A percentile compares a stretch with the other conserved stretches of the same genome.
Evolutionary conservation across 2,113 vertebrate species (phyloP).

Genomic region (Tyrannus savana): DNA sequence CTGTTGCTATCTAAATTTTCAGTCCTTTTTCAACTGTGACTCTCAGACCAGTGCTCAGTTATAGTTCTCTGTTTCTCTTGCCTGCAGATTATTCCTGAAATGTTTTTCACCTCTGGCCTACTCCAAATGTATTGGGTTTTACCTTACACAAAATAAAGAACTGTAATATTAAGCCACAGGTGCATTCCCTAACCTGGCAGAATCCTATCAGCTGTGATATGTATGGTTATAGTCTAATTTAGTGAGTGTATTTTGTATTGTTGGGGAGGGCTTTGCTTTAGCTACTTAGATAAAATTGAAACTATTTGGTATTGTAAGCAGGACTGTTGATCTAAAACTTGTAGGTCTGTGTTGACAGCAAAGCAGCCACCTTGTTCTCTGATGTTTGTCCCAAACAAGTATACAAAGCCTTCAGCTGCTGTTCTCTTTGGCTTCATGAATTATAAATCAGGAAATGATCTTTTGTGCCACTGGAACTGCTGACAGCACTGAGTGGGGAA

Average conservation of each 20-base stretch:
- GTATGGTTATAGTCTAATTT: not conserved
- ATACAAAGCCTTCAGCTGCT: conserved; percentile 16
- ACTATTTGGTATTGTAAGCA: not conserved
- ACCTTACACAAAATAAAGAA: not conserved
- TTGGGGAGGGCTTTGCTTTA: not conserved
- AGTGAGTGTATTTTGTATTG: not conserved
- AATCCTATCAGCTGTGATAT: not conserved
- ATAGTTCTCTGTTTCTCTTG: not conserved
- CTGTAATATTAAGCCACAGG: not conserved
- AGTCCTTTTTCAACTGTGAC: not conserved
- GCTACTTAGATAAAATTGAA: not conserved
- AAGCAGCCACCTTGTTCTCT: conserved; percentile 22
- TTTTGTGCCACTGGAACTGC: conserved; percentile 2
- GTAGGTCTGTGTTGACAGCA: not conserved
- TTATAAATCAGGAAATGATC: conserved; percentile 42
- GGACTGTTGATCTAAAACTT: not conserved
- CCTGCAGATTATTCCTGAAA: not conserved
- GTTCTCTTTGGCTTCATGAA: conserved; percentile 12
- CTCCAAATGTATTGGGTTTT: not conserved
- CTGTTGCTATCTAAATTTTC: not conserved
- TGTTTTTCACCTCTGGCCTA: not conserved
- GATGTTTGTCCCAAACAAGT: conserved; percentile 53
- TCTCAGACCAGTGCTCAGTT: not conserved
- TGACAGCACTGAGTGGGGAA: not conserved
- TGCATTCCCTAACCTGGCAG: not conserved